Evolutionary conservation across 2,113 vertebrate species (phyloP).

Genomic region (Lamprologus lemairii): DNA sequence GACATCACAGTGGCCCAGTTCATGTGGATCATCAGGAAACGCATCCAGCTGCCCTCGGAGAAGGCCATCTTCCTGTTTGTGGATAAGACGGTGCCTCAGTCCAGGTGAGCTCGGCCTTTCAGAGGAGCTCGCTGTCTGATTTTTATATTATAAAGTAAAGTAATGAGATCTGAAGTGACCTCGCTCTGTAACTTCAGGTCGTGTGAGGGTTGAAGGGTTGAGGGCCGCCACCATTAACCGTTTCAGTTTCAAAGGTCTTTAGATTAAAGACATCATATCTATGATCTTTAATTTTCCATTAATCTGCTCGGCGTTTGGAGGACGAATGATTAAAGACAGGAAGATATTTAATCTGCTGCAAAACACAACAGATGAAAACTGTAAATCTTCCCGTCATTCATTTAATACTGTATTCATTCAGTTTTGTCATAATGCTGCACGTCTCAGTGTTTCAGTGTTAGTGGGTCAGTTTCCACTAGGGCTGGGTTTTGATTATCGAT

Average conservation of each 20-base stretch:
- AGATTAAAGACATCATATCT: background rate
- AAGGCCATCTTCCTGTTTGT: constrained; percentile 99
- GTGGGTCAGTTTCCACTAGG: background rate
- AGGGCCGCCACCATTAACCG: accelerated
- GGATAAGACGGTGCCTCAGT: constrained; percentile 98
- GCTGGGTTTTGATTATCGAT: accelerated
- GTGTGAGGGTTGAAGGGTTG: background rate
- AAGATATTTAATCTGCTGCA: background rate
- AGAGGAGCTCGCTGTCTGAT: background rate
- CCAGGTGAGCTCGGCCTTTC: constrained; percentile 76
- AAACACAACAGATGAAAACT: background rate
- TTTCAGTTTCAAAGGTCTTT: background rate
- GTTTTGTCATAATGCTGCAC: background rate
- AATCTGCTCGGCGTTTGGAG: background rate
- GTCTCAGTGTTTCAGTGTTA: accelerated
- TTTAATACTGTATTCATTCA: background rate
- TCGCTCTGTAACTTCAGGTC: background rate
- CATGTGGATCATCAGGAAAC: constrained; percentile 99
- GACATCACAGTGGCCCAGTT: constrained; percentile 99
- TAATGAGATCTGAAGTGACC: background rate
- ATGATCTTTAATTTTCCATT: background rate
- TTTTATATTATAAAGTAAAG: background rate
- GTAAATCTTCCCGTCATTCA: accelerated
- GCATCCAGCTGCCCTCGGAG: constrained; percentile 96
- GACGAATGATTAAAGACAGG: accelerated